A percentile compares a stretch with the other conserved stretches of the same genome.
phyloP scores from a whole-genome alignment of 2,888 invertebrate species.

The Dinocampus coccinellae region DNA sequence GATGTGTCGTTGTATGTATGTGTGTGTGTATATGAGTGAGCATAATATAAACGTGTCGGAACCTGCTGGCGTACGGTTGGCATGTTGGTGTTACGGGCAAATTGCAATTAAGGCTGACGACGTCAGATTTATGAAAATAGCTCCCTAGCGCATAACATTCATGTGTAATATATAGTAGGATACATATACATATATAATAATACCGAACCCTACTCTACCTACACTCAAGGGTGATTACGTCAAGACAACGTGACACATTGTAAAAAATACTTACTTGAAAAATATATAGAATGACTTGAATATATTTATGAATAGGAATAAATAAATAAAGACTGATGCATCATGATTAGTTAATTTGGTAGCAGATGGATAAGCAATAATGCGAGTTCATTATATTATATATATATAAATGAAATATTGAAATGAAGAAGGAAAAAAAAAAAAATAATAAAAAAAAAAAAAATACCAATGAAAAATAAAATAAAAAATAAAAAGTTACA shows the following conservation, averaged over 20 bases:
- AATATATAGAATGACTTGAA: conserved; percentile 1
- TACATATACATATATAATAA: not conserved
- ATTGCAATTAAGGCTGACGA: conserved; percentile 58
- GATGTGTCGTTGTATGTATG: too few relatives aligned
- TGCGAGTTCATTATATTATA: not conserved
- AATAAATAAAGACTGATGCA: not conserved
- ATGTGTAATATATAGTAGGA: not conserved
- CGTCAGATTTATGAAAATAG: conserved; percentile 56
- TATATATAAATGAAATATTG: not conserved
- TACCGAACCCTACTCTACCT: not conserved
- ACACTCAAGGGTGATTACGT: conserved; percentile 3
- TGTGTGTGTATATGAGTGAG: too few relatives aligned
- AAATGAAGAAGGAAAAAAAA: too few relatives aligned
- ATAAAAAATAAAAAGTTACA: too few relatives aligned
- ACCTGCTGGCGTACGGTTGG: conserved; percentile 39
- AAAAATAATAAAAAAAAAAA: too few relatives aligned
- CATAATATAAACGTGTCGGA: conserved; percentile 49
- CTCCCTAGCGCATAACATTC: conserved; percentile 34
- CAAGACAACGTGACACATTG: conserved; percentile 1
- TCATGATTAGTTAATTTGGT: not conserved
- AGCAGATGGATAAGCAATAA: conserved; percentile 11
- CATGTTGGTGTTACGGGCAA: conserved; percentile 50
- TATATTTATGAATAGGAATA: not conserved
- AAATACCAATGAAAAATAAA: too few relatives aligned
- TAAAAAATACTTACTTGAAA: not conserved